These are phyloP conservation scores for Drosophila birchii DNA, from an alignment of 2,888 invertebrate species.

Conservation along the genomic window DNA sequence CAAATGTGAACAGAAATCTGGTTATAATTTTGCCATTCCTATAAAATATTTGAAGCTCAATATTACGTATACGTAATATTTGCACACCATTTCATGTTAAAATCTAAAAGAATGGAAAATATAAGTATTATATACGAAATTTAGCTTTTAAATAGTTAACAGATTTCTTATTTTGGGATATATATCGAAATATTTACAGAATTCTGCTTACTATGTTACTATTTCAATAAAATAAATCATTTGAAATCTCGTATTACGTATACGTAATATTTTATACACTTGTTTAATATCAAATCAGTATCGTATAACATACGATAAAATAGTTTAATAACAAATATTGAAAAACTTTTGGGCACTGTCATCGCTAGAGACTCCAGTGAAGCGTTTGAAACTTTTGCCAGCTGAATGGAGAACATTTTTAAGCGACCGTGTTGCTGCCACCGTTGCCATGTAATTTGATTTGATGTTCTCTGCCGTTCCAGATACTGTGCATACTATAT, in stretches of 20 bases:
- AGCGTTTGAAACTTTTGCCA: conserved; percentile 61
- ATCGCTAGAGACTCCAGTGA: conserved; percentile 35
- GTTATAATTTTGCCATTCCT: neutral
- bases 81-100: no score
- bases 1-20: neutral
- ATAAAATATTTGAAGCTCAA: neutral
- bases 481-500: conserved; percentile 30
- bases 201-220: neutral
- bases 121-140: neutral
- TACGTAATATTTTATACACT: no score
- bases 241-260: neutral
- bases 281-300: no score
- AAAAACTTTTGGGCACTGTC: neutral
- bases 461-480: conserved; percentile 63
- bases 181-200: neutral
- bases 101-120: neutral
- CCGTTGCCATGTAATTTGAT: conserved; percentile 72
- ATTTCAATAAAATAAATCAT: no score
- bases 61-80: conserved; percentile 5
- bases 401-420: conserved; percentile 52
- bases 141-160: no score
- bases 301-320: no score
- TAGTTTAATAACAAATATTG: neutral
- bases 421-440: conserved; percentile 43
- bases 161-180: no score